Base-by-base conservation (phyloP, 1,140 invertebrate species). In the Pentalonia nigronervosa region DNA sequence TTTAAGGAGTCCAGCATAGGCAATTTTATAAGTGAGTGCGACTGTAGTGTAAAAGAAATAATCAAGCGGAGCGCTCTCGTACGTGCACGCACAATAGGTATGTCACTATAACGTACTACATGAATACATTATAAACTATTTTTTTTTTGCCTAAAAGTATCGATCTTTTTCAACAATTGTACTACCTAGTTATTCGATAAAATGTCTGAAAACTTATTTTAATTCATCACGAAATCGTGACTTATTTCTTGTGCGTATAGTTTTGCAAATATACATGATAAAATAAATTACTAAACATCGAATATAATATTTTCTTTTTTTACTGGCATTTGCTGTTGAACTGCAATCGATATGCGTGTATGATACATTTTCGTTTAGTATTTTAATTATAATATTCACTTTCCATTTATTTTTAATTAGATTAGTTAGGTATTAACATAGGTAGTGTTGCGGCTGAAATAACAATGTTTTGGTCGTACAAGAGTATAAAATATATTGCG, bases 311-410 rank as follows among this genome's bases (percentile, higher is more conserved):
- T 17, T 6, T 67, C 50, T 53, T 9, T n/a, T n/a, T 23, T 53
- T 53, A 53, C 50, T 53, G 50, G 50, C 0, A 7, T 0, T 20
- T 53, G 21, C 21, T 21, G 21, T 53, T 23, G 50, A 53, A 7
- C 50, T 53, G 50, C 50, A 67, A 67, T 67, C n/a, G 17, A 76
- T 76, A 76, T 76, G 30, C n/a, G 30, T n/a, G 17, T 76, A 20
- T n/a, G 60, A 76, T n/a, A 76, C 17, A 14, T 76, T 76, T 76
- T 76, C n/a, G 17, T 76, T 76, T 76, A n/a, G 14, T 76, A n/a
- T n/a, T 76, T 76, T 76, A 76, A 76, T 76, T 76, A 76, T 76
- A 76, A n/a, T 76, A n/a, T 76, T n/a, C 30, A n/a, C 30, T 76
- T n/a, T 76, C 30, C 60, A n/a, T 76, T 76, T 76, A 76, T 76